phyloP scores from a whole-genome alignment of 2,888 invertebrate species.

The Nomada goodeniana region DNA sequence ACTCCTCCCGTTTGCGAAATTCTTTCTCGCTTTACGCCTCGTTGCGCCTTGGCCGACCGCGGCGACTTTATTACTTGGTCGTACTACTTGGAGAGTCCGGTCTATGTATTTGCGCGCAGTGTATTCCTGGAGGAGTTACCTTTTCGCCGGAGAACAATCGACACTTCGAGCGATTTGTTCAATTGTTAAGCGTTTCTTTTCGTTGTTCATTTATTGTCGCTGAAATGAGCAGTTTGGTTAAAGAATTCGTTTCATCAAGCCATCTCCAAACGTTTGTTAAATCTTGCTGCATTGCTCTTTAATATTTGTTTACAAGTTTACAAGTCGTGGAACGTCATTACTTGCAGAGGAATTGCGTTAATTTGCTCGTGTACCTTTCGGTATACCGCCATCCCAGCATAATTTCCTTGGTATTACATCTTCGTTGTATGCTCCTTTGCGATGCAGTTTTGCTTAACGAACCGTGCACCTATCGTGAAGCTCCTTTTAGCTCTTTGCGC shows the following conservation, averaged over 20 bases:
- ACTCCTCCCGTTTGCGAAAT: slow-evolving; percentile 2
- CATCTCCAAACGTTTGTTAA: neutral
- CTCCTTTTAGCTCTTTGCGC: slow-evolving; percentile 43
- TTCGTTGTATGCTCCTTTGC: slow-evolving; percentile 16
- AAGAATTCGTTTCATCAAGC: neutral
- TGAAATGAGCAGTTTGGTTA: neutral
- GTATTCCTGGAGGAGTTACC: neutral
- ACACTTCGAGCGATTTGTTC: neutral
- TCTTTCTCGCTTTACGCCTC: neutral
- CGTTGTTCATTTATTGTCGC: neutral
- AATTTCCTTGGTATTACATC: slow-evolving; percentile 22
- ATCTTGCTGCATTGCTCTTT: neutral
- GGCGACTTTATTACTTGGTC: slow-evolving; percentile 26
- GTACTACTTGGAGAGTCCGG: slow-evolving; percentile 23
- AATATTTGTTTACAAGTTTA: neutral
- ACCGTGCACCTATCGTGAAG: slow-evolving; percentile 35
- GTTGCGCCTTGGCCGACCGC: neutral
- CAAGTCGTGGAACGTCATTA: neutral
- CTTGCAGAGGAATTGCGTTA: neutral
- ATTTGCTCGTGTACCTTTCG: neutral
- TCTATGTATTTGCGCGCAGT: slow-evolving; percentile 7
- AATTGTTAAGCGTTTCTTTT: neutral
- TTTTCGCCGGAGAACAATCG: slow-evolving; percentile 17
- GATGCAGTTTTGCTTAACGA: slow-evolving; percentile 43
- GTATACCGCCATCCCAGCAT: neutral